Base-by-base conservation (phyloP, 2,113 vertebrate genomes). In the Semnornis frantzii region DNA sequence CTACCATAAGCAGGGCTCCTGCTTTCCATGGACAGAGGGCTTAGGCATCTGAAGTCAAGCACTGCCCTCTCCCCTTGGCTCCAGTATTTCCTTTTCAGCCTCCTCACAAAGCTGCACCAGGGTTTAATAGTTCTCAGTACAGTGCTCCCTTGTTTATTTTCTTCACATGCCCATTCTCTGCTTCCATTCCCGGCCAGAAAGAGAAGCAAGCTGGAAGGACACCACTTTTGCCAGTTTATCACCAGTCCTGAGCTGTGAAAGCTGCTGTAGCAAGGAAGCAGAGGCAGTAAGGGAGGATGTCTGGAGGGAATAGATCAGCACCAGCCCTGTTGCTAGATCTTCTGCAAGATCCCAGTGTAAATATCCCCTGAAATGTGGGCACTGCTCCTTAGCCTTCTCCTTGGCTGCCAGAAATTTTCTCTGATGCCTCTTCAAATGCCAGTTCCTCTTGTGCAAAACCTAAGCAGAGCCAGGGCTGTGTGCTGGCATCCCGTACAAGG, bases 61-160 rank as follows among this genome's bases (percentile, higher is more conserved):
- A 48, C 28, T 91, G 87, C 80, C 84, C 55, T 75, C 76, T 69
- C 58, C 34, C 30, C n/a, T 95, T 92, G 87, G 96, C 79, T 83
- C 52, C 54, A 76, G 9, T 62, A 18, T 62, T 85, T 69, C 37
- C 48, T 83, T 85, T 91, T 81, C 63, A 77, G 52, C 9, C 46
- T 89, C 50, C 62, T 89, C 85, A 86, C 73, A 92, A 91, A 94
- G 92, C 57, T 9, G 10, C 85, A 60, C 16, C 15, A 72, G 14
- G 13, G 19, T 83, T 94, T 92, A 95, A 8, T 70, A 63, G 58
- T 28, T 88, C 70, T 95, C 85, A 46, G 8, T 54, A 94, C 69
- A 95, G 65, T 91, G 57, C 48, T 85, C 54, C 69, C 58, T 94
- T 92, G 72, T 81, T 89, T 89, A 74, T 74, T 92, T 94, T 75